Base-by-base conservation (phyloP, 2,797 vertebrate genomes). In the Aulostomus chinensis region DNA sequence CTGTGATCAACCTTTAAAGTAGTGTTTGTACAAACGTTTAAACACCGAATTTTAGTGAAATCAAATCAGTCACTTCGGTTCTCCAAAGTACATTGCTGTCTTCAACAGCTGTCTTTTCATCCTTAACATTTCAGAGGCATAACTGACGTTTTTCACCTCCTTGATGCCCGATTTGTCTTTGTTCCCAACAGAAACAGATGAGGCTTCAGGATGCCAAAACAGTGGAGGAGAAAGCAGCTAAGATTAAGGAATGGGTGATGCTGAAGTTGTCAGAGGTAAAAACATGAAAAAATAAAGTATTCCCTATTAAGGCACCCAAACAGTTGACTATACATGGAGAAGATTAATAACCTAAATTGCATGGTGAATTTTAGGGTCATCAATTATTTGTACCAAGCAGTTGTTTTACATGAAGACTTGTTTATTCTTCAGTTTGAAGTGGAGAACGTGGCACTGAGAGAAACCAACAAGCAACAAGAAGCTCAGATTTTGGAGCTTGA, bases 211-310 rank as follows among this genome's bases (percentile, higher is more conserved):
- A 98, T 68, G 93, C 95, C 75, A 98, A 96, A 87, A 92, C 94
- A 11, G 95, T 99, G 84, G 97, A 99, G 85, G 96, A 98, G 73
- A 99, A 99, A 90, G 97, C 97, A 45, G 94, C 94, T 29, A 98
- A 96, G 81, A 99, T 99, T 82, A 99, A 99, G 86, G 97, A 98
- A 77, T 99, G 97, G 96, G 95, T 98, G 85, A 96, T 95, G 80
- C 82, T 92, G 68, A 98, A 97, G 81, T 81, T 99, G 64, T 93
- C 91, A 25, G 96, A 98, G 95, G 97, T 99, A 89, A 65, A 56
- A n/a, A n/a, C n/a, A n/a, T n/a, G n/a, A n/a, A n/a, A 49, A 9
- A 4, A 29, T 1, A 51, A 9, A 5, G 25, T 2, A 3, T n/a
- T 13, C 5, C 2, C 14, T 35, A 9, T 5, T 3, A 11, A 36